Evolutionary conservation across 1,140 invertebrate genomes (phyloP), one percentile per base, ranked within the genome.

Genomic region (Belonocnema kinseyi): DNA sequence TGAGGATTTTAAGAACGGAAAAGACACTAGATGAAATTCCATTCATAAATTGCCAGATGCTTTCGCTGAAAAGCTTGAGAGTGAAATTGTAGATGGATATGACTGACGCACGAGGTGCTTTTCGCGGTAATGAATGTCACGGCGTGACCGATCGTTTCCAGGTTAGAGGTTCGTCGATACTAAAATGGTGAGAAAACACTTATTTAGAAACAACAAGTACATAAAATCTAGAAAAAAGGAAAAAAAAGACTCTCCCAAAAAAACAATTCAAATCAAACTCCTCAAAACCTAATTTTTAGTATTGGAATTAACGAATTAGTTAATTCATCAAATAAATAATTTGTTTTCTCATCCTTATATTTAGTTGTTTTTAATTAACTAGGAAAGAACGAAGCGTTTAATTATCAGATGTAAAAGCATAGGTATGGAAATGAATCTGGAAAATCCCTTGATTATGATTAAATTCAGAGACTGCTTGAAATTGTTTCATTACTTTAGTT

Each of bases 101-200:
- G 21, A 16, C 58, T 66, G 21, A 16, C 58, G 58, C 33, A 33
- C 70, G 78, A 72, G 46, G 50, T 21, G 17, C 21, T 54, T 73
- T 72, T 58, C n/a, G 66, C 46, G 10, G 21, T 21, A 46, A 50
- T 16, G 46, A 50, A 58, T 73, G 78, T 72, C 71, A 77, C 16
- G 52, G n/a, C 16, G 21, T 76, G 53, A 46, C 7, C 13, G 75
- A 70, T 66, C 58, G 26, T 14, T 46, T 72, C 79, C 26, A 66
- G 12, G 16, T 26, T 66, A 66, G 33, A 66, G 4, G 26, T 33
- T 19, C 26, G 14, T 66, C 58, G 33, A 66, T 66, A 66, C 58
- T 40, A 66, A 66, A 66, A 66, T 10, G 58, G 33, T 40, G 33
- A 19, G 12, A 33, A 61, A 46, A 46, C 40, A 46, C 40, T 10